Conservation (phyloP, 2,113 vertebrate species). For the Centropus bengalensis region DNA sequence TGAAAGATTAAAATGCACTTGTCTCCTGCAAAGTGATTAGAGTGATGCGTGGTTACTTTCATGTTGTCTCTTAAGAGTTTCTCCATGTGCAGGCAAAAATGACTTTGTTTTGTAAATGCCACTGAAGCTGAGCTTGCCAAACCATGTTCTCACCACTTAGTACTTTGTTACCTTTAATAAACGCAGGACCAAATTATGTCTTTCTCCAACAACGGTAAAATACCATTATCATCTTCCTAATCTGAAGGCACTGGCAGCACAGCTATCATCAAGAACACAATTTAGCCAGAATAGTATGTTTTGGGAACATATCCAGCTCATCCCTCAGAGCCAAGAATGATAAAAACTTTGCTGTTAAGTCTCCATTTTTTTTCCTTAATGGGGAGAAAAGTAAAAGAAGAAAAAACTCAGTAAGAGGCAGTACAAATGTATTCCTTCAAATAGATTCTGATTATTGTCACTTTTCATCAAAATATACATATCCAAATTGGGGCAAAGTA, state of each 20-base stretch:
- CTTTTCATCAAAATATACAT: not conserved
- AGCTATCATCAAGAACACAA: not conserved
- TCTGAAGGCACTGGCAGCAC: not conserved
- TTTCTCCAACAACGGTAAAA: not conserved
- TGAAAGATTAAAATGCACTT: not conserved
- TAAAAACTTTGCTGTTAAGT: not conserved
- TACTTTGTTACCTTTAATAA: not conserved
- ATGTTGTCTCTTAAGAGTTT: not conserved
- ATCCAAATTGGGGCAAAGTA: not conserved
- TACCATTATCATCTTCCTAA: not conserved
- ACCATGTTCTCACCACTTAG: not conserved
- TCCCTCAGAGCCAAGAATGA: not conserved
- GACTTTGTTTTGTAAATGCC: not conserved
- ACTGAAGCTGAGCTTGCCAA: not conserved
- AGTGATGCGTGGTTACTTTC: accelerated
- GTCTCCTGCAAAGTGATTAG: not conserved
- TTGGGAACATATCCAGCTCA: not conserved
- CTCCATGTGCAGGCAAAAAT: not conserved
- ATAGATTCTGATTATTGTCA: not conserved
- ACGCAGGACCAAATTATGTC: not conserved
- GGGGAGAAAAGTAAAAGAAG: not conserved
- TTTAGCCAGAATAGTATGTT: not conserved
- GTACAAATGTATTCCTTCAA: not conserved
- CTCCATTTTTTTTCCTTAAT: not conserved
- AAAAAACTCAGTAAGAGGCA: not conserved